Evolutionary conservation across 2,888 invertebrate species (phyloP).

Genomic region (Nudaria mundana): DNA sequence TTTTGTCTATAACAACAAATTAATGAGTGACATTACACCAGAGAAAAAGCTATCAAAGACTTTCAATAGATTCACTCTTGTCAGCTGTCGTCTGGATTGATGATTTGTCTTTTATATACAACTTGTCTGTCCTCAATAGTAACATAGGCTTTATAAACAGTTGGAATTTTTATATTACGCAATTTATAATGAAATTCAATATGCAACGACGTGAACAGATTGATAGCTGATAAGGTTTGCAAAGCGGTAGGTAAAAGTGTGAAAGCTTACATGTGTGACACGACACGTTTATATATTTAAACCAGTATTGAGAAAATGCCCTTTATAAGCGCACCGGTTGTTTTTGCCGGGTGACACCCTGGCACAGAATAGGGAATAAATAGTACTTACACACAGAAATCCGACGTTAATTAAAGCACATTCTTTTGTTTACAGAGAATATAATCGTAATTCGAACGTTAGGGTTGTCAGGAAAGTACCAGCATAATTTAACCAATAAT

Average conservation of each 20-base stretch:
- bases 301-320: too few relatives aligned
- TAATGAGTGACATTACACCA: not conserved
- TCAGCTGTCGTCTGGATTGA: slow-evolving; percentile 13
- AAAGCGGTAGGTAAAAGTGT: not conserved
- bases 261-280: too few relatives aligned
- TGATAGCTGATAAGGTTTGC: slow-evolving; percentile 6
- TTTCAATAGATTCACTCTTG: slow-evolving; percentile 8
- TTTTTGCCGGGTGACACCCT: too few relatives aligned
- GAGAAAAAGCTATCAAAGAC: slow-evolving; percentile 4
- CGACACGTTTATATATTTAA: too few relatives aligned
- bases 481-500: too few relatives aligned
- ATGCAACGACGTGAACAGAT: not conserved
- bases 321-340: too few relatives aligned
- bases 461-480: too few relatives aligned
- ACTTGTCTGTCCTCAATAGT: slow-evolving; percentile 15
- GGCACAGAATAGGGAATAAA: too few relatives aligned
- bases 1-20: not conserved
- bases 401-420: too few relatives aligned
- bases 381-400: too few relatives aligned
- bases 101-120: slow-evolving; percentile 16
- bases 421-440: too few relatives aligned
- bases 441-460: too few relatives aligned
- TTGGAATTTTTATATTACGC: not conserved
- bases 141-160: slow-evolving; percentile 9
- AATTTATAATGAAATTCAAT: not conserved